These are phyloP conservation scores for Macaria notata DNA, from an alignment of 2,888 invertebrate genomes.

Conservation along the genomic window DNA sequence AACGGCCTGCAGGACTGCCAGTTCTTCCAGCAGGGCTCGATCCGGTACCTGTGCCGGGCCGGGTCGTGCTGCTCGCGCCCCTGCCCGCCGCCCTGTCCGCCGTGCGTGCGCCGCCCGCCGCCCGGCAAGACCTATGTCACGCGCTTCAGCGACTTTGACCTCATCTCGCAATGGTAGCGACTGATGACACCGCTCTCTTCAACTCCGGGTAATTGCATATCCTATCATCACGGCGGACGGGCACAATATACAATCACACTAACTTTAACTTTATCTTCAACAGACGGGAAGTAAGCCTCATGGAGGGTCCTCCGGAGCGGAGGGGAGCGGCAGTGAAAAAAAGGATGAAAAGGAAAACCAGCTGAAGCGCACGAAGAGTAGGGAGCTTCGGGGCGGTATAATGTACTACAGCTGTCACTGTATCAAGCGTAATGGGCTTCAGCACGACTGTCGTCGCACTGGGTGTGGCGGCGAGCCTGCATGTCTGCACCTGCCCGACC, in stretches of 20 bases:
- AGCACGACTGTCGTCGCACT: conserved; percentile 81
- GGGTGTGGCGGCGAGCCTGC: conserved; percentile 78
- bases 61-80: conserved; percentile 58
- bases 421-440: conserved; percentile 82
- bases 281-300: conserved; percentile 57
- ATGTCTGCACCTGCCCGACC: conserved; percentile 79
- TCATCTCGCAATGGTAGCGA: conserved; percentile 71
- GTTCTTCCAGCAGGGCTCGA: conserved; percentile 77
- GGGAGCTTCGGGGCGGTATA: conserved; percentile 79
- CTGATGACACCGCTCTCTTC: conserved; percentile 42
- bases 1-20: conserved; percentile 78
- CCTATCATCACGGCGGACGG: conserved; percentile 61
- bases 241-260: conserved; percentile 12
- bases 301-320: conserved; percentile 48
- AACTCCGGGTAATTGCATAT: conserved; percentile 57
- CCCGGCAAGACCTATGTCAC: conserved; percentile 76
- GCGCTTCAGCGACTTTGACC: conserved; percentile 77
- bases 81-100: conserved; percentile 71
- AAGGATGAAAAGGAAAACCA: conserved; percentile 69
- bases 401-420: conserved; percentile 83
- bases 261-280: conserved; percentile 30
- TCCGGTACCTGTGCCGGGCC: conserved; percentile 73
- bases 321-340: conserved; percentile 65
- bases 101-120: conserved; percentile 72
- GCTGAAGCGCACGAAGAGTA: conserved; percentile 72